Evolutionary conservation across 1,140 invertebrate genomes (phyloP), one percentile per base, ranked within the genome.

Genomic region (Magallana ariakensis): DNA sequence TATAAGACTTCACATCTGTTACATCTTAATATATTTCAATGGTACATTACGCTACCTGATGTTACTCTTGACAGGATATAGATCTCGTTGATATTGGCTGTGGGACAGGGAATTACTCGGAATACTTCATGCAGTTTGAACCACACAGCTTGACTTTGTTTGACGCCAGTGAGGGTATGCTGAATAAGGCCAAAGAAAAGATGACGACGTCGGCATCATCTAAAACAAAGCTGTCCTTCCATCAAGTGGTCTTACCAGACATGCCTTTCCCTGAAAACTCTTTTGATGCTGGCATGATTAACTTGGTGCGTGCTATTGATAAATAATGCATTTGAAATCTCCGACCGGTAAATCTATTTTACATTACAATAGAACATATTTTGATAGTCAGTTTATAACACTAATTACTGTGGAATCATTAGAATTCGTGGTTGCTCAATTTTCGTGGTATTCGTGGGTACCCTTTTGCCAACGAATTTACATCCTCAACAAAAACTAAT

Each of bases 41-140:
- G 33, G 33, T 46, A 46, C 33, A 4, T 46, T 46, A 4, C 5
- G 33, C 33, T 46, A 46, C 33, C 33, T 46, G 2, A 5, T 46
- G 33, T 62, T 62, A 7, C 16, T 13, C 9, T 15, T 0, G 8
- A n/a, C 11, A 80, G 75, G 75, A 80, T 11, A 15, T 80, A 9
- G 26, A 80, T 46, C 15, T 80, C 9, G 15, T 80, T 26, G 75
- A 80, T 22, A 53, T 80, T 26, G 87, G 87, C 11, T 86, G 87
- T 58, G 87, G 87, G 60, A 88, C 87, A 8, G 87, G 87, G 80
- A 88, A 88, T 26, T 88, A 88, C 33, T 55, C 87, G 16, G 84
- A 86, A 53, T 85, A 80, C 53, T 19, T 88, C 9, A 33, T 88
- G 13, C 53, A 86, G 33, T 66, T 75, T 80, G 85, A 85, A 2